Base-by-base conservation (phyloP, 2,797 vertebrate genomes). In the Melanotaenia nigrans region DNA sequence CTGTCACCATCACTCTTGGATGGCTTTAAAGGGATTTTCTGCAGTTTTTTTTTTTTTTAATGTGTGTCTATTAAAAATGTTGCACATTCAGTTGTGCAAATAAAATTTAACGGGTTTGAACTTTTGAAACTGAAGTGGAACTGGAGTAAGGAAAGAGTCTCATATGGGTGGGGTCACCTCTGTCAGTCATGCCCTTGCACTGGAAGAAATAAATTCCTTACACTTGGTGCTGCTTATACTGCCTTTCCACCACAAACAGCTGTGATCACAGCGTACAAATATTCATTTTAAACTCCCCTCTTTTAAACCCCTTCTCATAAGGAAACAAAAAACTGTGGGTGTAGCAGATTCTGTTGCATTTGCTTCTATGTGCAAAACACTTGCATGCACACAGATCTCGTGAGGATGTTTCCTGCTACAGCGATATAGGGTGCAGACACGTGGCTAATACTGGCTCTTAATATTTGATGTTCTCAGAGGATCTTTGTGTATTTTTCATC, bases 381-480 rank as follows among this genome's bases (percentile, higher is more conserved):
- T 68, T 35, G 40, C 76, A 74, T 16, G 36, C 64, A n/a, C 65
- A 68, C 77, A 66, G 73, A 74, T 84, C 77, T 75, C 73, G 30
- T 42, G 61, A 81, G 79, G 71, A 74, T 61, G 92, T 92, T 95
- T 95, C 95, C 95, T 57, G 58, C 57, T 5, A 45, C 28, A 16
- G 20, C 38, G 16, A 22, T 45, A 96, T 94, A 93, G 94, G 95
- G 91, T 94, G 96, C 95, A 96, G 95, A 96, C 94, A 94, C 92
- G 83, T 90, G 93, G 90, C 94, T 96, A 95, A 96, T 97, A 97
- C 96, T 96, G 95, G 90, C 93, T 95, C 91, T 96, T 95, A 97
- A 97, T 96, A 97, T 98, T 97, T 97, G 93, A 97, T 96, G 95
- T 89, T 91, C 92, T 91, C 92, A 76, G 79, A 89, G 92, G 51